Base-by-base conservation (phyloP, 1,140 invertebrate genomes). In the Doryteuthis pealeii region DNA sequence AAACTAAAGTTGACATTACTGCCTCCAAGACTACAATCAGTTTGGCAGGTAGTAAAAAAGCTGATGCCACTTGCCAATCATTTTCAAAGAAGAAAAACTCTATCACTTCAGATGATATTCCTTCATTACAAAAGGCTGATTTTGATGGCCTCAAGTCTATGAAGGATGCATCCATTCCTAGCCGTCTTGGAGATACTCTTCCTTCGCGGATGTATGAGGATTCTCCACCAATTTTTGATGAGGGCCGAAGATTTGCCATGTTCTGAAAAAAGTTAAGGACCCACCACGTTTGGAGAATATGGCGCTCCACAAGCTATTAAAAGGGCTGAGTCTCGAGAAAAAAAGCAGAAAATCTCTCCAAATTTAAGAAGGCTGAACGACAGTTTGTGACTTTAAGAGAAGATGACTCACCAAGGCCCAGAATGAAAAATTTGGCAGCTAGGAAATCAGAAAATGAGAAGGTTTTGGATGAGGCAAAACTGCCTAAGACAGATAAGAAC, bases 171-270 rank as follows among this genome's bases (percentile, higher is more conserved):
- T 62, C 26, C 18, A 22, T 62, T 28, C 54, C 54, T 62, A 62
- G 18, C 26, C 54, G 54, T 28, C 35, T 40, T 40, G 35, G 35
- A 40, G 35, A 40, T 10, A 40, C 35, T 40, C 35, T 40, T 40
- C 35, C 35, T 5, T 40, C 35, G 35, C 10, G 54, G 26, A 62
- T 62, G 26, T 62, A 62, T 62, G 54, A 62, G 26, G 54, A 62
- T 62, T 62, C 54, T 62, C 54, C 54, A 12, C 54, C 54, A 12
- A 28, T 62, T 62, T n/a, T 28, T 62, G 26, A 62, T 62, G 54
- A 62, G 26, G 18, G 54, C 54, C 6, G 54, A 62, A 62, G 54
- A 62, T 22, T 62, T 62, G 54, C 54, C 54, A 62, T 62, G 54
- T 28, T 62, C 54, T 15, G 54, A 62, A 62, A 62, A 62, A 62